Percentiles rank a stretch among this genome's conserved stretches.
These are phyloP conservation scores for Uria lomvia DNA, from an alignment of 2,113 vertebrate species.

Conservation along the genomic window DNA sequence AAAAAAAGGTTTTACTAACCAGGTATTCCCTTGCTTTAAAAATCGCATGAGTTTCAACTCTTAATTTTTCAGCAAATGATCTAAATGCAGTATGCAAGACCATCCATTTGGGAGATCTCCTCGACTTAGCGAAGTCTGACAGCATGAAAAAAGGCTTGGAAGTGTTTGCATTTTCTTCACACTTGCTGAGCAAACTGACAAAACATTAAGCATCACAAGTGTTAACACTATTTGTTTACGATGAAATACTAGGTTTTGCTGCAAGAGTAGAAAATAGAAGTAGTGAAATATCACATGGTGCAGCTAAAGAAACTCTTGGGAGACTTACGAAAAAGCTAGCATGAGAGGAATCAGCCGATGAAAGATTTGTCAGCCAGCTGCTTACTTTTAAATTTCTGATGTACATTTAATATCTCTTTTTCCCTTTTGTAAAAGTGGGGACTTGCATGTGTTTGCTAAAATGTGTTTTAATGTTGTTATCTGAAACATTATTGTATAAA, in stretches of 20 bases:
- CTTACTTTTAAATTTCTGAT: neutral
- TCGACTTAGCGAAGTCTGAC: conserved; percentile 49
- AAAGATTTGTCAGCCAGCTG: conserved; percentile 20
- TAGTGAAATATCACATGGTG: conserved; percentile 58
- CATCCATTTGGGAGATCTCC: conserved; percentile 43
- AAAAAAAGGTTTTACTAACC: neutral
- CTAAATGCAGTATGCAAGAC: neutral
- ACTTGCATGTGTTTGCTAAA: neutral
- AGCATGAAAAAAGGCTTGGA: conserved; percentile 58
- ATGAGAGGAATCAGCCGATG: conserved; percentile 12
- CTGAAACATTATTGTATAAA: neutral
- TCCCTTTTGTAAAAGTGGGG: neutral
- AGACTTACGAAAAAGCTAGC: conserved; percentile 51
- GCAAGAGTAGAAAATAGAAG: conserved; percentile 33
- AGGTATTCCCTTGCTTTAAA: neutral
- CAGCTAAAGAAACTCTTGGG: conserved; percentile 47
- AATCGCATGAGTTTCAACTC: neutral
- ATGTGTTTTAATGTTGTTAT: neutral
- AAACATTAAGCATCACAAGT: conserved; percentile 61
- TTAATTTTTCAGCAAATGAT: neutral
- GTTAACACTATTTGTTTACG: conserved; percentile 67
- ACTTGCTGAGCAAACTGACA: conserved; percentile 59
- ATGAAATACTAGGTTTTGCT: conserved; percentile 48
- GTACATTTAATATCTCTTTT: neutral
- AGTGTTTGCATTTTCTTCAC: conserved; percentile 60